Conservation (phyloP, 2,797 vertebrate genomes). For the Crypturellus tataupa region DNA sequence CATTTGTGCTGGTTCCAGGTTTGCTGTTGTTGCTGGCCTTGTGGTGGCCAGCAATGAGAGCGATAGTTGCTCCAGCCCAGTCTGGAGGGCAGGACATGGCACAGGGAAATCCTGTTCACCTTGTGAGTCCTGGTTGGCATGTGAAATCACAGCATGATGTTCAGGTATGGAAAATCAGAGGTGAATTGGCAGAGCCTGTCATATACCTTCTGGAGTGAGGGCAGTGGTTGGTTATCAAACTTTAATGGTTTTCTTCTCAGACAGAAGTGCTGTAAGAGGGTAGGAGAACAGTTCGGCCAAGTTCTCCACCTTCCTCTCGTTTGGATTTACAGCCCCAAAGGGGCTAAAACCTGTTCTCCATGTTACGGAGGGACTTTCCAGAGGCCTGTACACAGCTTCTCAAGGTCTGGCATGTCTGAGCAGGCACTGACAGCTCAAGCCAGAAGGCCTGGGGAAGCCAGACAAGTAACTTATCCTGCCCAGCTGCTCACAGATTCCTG, state of each 20-base stretch:
- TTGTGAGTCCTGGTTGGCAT: background rate
- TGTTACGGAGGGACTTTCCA: background rate
- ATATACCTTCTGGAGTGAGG: background rate
- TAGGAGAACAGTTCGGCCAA: background rate
- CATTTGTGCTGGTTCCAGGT: too few relatives aligned
- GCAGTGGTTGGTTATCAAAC: background rate
- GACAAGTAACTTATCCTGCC: background rate
- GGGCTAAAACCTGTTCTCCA: rapidly evolving
- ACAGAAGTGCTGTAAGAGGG: background rate
- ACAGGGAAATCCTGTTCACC: background rate
- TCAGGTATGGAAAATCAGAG: background rate
- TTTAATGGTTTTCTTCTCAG: background rate
- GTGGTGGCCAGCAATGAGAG: background rate
- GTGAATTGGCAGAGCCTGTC: too few relatives aligned
- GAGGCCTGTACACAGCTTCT: background rate
- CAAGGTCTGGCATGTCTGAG: rapidly evolving
- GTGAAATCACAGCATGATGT: background rate
- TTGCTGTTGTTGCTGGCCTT: too few relatives aligned
- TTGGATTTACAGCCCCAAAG: background rate
- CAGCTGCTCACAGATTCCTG: background rate
- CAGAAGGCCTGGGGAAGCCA: background rate
- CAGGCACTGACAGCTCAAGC: background rate
- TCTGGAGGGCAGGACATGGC: background rate
- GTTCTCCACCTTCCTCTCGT: background rate
- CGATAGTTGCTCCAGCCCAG: too few relatives aligned